Conservation (phyloP, 1,140 invertebrate genomes). For the Drosophila saltans region DNA sequence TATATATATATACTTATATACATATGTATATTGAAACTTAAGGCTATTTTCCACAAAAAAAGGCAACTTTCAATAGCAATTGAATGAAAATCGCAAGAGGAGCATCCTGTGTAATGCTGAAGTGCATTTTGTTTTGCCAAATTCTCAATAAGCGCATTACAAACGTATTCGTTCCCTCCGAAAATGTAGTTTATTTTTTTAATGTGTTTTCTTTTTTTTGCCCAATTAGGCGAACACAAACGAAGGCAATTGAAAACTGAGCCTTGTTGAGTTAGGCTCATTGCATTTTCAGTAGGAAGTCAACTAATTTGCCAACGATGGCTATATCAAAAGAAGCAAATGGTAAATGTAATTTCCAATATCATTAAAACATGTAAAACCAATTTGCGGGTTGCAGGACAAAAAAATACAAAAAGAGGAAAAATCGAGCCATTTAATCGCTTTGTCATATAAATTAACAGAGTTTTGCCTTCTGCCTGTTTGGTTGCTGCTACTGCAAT, state of each 20-base stretch:
- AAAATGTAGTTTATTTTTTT: background rate
- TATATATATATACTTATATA: no score
- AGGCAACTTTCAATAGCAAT: no score
- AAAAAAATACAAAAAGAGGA: constrained; percentile 23
- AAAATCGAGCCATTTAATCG: constrained; percentile 24
- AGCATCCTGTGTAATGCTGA: background rate
- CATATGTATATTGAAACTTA: no score
- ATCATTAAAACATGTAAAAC: constrained; percentile 56
- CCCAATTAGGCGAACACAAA: background rate
- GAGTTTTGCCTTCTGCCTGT: constrained; percentile 45
- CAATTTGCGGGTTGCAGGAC: constrained; percentile 38
- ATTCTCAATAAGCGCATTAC: constrained; percentile 1
- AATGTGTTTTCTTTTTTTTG: background rate
- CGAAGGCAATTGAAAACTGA: constrained; percentile 2
- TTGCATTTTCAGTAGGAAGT: background rate
- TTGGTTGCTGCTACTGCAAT: constrained; percentile 18
- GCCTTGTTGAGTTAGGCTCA: constrained; percentile 8
- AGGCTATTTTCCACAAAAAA: no score
- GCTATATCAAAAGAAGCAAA: constrained; percentile 47
- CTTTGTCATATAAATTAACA: constrained; percentile 72
- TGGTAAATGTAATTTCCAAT: constrained; percentile 65
- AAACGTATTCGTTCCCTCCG: background rate
- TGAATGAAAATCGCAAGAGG: background rate
- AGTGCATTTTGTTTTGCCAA: constrained; percentile 3
- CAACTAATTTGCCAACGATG: background rate